Evolutionary conservation across 2,113 vertebrate genomes (phyloP).

Genomic region (Dromaius novaehollandiae): DNA sequence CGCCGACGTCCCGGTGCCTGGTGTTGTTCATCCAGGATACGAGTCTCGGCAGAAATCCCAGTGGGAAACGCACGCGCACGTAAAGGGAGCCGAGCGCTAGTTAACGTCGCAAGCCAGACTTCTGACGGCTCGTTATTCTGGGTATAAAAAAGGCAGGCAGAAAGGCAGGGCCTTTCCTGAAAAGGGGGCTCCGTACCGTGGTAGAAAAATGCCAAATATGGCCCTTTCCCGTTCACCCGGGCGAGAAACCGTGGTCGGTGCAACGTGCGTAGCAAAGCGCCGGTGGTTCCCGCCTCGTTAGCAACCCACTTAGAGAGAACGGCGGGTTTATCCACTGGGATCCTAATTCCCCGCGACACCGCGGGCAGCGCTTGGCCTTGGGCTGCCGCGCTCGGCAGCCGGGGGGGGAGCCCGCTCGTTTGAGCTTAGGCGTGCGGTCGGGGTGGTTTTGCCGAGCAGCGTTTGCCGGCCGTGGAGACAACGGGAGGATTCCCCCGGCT

Average conservation of each 20-base stretch:
- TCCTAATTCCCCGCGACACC: background rate
- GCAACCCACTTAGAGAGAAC: background rate
- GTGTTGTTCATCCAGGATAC: background rate
- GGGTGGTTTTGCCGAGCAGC: background rate
- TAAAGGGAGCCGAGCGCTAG: background rate
- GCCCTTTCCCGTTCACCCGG: fast-evolving
- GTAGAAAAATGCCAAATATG: background rate
- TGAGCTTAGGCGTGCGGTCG: fast-evolving
- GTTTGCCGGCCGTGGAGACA: background rate
- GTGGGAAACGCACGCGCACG: background rate
- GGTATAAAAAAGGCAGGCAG: background rate
- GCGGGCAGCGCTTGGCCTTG: background rate
- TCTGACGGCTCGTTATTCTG: background rate
- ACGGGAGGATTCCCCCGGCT: background rate
- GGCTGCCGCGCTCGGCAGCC: background rate
- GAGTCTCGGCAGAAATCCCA: background rate
- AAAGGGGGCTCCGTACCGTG: background rate
- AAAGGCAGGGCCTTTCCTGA: background rate
- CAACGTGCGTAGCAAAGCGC: background rate
- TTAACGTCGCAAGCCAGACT: background rate
- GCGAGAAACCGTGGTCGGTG: background rate
- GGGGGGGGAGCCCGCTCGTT: background rate
- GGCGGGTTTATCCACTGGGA: background rate
- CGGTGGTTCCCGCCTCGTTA: background rate
- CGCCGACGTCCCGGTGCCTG: background rate